Conservation (phyloP, 2,888 invertebrate species). For the Chalcosyrphus nemorum region DNA sequence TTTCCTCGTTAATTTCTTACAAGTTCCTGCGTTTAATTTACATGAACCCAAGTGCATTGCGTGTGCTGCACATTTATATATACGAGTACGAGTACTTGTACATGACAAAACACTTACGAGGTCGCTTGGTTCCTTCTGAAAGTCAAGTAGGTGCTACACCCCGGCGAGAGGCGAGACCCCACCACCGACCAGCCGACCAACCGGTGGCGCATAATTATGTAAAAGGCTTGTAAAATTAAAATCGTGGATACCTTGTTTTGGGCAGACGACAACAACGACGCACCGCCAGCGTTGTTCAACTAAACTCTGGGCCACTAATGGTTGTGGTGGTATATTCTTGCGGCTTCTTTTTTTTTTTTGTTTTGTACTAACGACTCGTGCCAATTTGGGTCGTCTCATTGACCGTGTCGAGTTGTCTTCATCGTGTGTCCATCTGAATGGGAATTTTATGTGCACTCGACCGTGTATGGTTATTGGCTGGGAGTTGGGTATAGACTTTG, state of each 20-base stretch:
- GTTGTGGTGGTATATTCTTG: conserved; percentile 17
- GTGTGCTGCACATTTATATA: conserved; percentile 24
- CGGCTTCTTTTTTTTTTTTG: background rate
- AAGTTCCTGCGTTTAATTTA: conserved; percentile 30
- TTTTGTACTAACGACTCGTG: background rate
- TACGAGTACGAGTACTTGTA: no score
- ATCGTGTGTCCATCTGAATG: background rate
- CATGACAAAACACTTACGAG: conserved; percentile 51
- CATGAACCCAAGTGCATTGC: conserved; percentile 33
- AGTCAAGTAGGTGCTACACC: conserved; percentile 40
- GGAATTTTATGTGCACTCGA: background rate
- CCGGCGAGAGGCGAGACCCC: no score
- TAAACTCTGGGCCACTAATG: background rate
- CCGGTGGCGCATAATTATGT: conserved; percentile 40
- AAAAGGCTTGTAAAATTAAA: conserved; percentile 31
- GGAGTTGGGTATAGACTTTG: background rate
- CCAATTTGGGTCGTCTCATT: conserved; percentile 17
- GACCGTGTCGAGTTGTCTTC: conserved; percentile 20
- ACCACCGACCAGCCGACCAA: no score
- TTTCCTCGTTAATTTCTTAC: conserved; percentile 9
- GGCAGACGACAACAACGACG: conserved; percentile 22
- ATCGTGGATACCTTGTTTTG: conserved; percentile 45
- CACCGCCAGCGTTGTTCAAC: background rate
- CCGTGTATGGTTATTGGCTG: no score
- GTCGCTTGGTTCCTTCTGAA: conserved; percentile 14